Conservation (phyloP, 1,140 invertebrate genomes). For the Teleopsis dalmanni region DNA sequence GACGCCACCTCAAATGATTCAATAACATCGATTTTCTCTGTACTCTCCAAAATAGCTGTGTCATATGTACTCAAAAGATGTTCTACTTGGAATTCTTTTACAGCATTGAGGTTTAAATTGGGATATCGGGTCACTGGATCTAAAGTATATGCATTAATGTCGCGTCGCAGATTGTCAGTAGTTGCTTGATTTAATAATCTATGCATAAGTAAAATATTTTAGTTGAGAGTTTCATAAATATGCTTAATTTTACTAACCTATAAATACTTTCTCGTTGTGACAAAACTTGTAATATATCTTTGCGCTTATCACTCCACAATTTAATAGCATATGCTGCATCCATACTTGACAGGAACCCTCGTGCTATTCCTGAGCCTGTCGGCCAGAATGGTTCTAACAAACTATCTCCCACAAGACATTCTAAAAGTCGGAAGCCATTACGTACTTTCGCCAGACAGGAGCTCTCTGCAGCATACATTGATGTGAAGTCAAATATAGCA, state of each 20-base stretch:
- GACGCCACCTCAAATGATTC: too few relatives aligned
- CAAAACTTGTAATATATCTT: constrained; percentile 71
- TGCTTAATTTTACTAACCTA: constrained; percentile 43
- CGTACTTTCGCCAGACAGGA: constrained; percentile 69
- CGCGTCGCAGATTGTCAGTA: constrained; percentile 88
- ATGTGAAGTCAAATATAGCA: constrained; percentile 99
- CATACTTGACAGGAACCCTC: constrained; percentile 91
- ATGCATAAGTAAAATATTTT: not conserved
- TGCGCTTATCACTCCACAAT: constrained; percentile 63
- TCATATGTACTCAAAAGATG: constrained; percentile 57
- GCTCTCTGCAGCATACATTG: constrained; percentile 96
- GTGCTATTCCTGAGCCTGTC: constrained; percentile 92
- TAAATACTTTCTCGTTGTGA: constrained; percentile 95
- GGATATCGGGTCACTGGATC: constrained; percentile 79
- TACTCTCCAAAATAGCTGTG: constrained; percentile 50
- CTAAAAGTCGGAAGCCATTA: constrained; percentile 70
- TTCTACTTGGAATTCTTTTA: constrained; percentile 53
- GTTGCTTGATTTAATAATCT: constrained; percentile 80
- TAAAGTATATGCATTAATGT: constrained; percentile 78
- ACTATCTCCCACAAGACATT: constrained; percentile 91
- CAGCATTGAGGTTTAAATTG: constrained; percentile 54
- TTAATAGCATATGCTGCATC: constrained; percentile 95
- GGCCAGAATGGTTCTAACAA: constrained; percentile 98
- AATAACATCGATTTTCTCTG: too few relatives aligned
- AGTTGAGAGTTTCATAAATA: not conserved